A percentile compares a stretch with the other conserved stretches of the same genome.
phyloP scores from a whole-genome alignment of 2,888 invertebrate species.

The Leucophenga maculata region DNA sequence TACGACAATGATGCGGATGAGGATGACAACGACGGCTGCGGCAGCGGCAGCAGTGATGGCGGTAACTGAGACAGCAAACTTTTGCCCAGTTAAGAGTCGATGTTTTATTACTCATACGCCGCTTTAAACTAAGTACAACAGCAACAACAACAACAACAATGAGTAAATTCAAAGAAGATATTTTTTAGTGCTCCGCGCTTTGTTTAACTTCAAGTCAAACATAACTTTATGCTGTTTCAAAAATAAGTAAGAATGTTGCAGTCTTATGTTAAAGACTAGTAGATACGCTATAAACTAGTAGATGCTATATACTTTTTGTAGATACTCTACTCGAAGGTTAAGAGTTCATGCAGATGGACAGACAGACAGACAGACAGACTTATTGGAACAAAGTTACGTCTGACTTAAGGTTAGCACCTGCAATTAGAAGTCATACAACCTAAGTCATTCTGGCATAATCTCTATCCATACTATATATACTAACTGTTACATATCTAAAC shows the following conservation, averaged over 20 bases:
- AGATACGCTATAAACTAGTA: too few species aligned
- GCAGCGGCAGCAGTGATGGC: not conserved
- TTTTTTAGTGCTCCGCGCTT: not conserved
- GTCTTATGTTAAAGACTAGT: too few species aligned
- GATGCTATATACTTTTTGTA: too few species aligned
- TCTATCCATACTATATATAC: too few species aligned
- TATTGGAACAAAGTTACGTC: too few species aligned
- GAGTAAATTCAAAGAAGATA: constrained; percentile 31
- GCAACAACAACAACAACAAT: constrained; percentile 7
- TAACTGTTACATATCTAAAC: too few species aligned
- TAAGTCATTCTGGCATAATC: too few species aligned
- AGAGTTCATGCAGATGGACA: too few species aligned
- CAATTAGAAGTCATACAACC: too few species aligned
- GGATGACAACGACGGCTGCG: not conserved
- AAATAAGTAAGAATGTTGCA: constrained; percentile 53
- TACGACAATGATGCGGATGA: not conserved
- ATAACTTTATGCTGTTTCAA: constrained; percentile 53
- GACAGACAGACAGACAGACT: too few species aligned
- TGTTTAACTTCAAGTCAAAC: constrained; percentile 38
- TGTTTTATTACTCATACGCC: constrained; percentile 61
- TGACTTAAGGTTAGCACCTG: too few species aligned
- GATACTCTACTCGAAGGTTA: too few species aligned
- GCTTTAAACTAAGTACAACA: constrained; percentile 16
- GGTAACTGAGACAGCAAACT: not conserved
- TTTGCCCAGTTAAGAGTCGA: constrained; percentile 41